Evolutionary conservation across 2,888 invertebrate genomes (phyloP).

Genomic region (Dilophus febrilis): DNA sequence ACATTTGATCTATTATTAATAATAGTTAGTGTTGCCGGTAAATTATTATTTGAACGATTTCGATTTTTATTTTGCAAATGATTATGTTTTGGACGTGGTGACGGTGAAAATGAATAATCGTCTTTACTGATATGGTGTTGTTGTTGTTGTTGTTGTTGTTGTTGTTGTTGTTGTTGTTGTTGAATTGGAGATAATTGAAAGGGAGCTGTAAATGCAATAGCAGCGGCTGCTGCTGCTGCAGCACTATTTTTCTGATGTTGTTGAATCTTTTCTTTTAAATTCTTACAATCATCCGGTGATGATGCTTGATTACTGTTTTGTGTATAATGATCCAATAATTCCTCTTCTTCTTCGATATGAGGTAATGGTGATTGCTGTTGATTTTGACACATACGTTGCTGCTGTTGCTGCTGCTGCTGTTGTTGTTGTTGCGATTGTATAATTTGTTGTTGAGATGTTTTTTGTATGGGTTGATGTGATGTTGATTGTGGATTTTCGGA

Average conservation of each 20-base stretch:
- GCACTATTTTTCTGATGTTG: constrained; percentile 35
- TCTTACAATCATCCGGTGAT: constrained; percentile 35
- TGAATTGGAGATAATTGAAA: constrained; percentile 34
- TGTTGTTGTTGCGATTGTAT: constrained; percentile 9
- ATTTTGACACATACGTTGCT: constrained; percentile 34
- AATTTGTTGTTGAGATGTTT: not conserved
- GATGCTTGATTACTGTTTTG: constrained; percentile 35
- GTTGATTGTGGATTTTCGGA: no score
- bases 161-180: constrained; percentile 17
- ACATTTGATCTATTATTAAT: constrained; percentile 10
- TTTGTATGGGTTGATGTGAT: not conserved
- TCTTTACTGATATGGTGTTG: constrained; percentile 14
- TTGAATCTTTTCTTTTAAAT: constrained; percentile 32
- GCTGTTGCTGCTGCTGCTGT: constrained; percentile 13
- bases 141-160: constrained; percentile 14
- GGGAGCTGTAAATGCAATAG: no score
- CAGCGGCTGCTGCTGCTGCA: no score
- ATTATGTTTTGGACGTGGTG: constrained; percentile 27
- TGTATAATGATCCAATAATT: constrained; percentile 37
- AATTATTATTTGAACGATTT: constrained; percentile 10
- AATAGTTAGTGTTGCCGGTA: not conserved
- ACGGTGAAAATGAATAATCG: constrained; percentile 23
- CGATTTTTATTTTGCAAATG: constrained; percentile 27
- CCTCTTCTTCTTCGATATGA: constrained; percentile 71
- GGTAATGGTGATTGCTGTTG: constrained; percentile 61